phyloP scores from a whole-genome alignment of 2,888 invertebrate species.

The Theretra japonica region DNA sequence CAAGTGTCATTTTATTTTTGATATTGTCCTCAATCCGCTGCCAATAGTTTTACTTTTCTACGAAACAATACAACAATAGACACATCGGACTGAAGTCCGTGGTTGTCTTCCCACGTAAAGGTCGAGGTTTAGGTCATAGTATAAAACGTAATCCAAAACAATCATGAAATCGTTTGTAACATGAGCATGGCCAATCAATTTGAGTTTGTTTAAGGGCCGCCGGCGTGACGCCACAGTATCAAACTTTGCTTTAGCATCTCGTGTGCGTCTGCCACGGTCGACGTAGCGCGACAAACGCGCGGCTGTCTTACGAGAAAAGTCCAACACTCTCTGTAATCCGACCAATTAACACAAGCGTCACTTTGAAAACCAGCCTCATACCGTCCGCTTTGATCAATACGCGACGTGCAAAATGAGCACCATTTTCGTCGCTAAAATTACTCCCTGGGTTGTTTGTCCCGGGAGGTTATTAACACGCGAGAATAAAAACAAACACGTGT shows the following conservation, averaged over 20 bases:
- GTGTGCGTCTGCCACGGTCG: conserved; percentile 7
- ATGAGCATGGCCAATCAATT: conserved; percentile 14
- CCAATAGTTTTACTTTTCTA: neutral
- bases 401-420: conserved; percentile 66
- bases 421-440: conserved; percentile 72
- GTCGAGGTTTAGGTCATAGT: neutral
- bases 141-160: neutral
- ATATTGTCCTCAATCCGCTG: neutral
- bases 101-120: neutral
- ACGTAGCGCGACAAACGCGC: conserved; percentile 46
- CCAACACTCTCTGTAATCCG: conserved; percentile 63
- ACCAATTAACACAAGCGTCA: conserved; percentile 76
- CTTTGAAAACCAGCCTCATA: conserved; percentile 61
- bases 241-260: neutral
- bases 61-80: neutral
- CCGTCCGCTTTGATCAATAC: conserved; percentile 71
- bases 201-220: neutral
- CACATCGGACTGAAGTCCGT: neutral
- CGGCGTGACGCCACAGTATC: neutral
- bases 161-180: neutral
- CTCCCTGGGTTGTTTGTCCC: conserved; percentile 51
- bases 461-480: conserved; percentile 71
- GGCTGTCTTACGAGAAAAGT: conserved; percentile 40
- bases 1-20: neutral
- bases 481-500: conserved; percentile 47